Conservation (phyloP, 1,140 invertebrate species). For the Leptonema lineaticorne region DNA sequence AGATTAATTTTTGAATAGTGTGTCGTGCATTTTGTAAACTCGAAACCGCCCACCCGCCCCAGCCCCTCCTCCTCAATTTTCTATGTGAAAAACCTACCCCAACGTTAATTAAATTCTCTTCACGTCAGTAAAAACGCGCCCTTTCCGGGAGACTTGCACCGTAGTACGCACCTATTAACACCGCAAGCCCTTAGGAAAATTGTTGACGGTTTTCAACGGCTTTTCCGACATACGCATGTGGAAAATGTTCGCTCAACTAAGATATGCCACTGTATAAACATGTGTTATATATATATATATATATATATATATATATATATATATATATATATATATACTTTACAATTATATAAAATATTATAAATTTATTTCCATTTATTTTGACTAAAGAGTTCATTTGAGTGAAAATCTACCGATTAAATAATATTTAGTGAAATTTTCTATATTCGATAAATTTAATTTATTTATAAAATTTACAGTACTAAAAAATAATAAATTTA, state of each 20-base stretch:
- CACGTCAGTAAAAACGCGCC: not conserved
- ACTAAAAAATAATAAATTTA: not conserved
- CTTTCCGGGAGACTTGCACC: not conserved
- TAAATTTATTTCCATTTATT: not conserved
- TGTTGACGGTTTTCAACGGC: not conserved
- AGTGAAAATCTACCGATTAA: no score
- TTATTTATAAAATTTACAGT: not conserved
- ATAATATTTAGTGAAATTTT: no score
- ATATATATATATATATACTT: no score
- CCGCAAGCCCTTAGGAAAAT: not conserved
- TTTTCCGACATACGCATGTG: not conserved
- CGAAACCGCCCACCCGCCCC: no score
- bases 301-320: not conserved
- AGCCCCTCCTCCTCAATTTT: no score
- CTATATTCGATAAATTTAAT: not conserved
- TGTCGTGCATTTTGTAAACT: no score
- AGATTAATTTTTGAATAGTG: not conserved
- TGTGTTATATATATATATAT: not conserved
- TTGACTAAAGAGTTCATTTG: no score
- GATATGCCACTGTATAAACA: not conserved
- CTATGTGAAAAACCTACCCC: not conserved
- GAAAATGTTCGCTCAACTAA: not conserved
- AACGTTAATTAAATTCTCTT: slow-evolving; percentile 15
- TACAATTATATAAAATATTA: not conserved
- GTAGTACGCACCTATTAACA: not conserved